These are phyloP conservation scores for Clarias fuscus DNA, from an alignment of 2,797 vertebrate genomes.

Conservation along the genomic window DNA sequence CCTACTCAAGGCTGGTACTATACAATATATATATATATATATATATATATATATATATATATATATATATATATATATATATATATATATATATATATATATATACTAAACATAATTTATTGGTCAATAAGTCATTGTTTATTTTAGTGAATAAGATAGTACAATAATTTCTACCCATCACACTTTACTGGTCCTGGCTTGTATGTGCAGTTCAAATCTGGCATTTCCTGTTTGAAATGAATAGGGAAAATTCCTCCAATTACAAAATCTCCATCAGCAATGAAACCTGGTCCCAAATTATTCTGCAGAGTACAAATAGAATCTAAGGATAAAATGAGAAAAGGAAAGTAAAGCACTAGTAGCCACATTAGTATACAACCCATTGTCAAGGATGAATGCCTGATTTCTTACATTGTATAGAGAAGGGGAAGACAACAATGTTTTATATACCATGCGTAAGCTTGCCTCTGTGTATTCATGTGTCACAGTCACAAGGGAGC, in stretches of 20 bases:
- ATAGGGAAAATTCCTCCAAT: conserved; percentile 76
- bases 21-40: too few species aligned
- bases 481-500: not conserved
- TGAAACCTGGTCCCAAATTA: conserved; percentile 67
- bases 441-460: not conserved
- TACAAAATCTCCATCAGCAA: conserved; percentile 66
- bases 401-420: not conserved
- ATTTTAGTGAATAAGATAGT: not conserved
- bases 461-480: not conserved
- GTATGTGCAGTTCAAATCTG: conserved; percentile 69
- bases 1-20: too few species aligned
- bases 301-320: conserved; percentile 63
- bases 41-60: too few species aligned
- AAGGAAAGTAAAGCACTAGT: conserved; percentile 34
- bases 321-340: conserved; percentile 2
- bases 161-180: conserved; percentile 65
- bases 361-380: conserved; percentile 45
- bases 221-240: conserved; percentile 76
- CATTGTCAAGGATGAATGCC: conserved; percentile 58
- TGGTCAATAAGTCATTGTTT: too few species aligned
- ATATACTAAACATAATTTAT: not conserved
- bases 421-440: not conserved
- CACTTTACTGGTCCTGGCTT: conserved; percentile 68
- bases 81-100: too few species aligned
- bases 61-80: too few species aligned